Conservation (phyloP, 2,113 vertebrate genomes). For the Actenoides hombroni region DNA sequence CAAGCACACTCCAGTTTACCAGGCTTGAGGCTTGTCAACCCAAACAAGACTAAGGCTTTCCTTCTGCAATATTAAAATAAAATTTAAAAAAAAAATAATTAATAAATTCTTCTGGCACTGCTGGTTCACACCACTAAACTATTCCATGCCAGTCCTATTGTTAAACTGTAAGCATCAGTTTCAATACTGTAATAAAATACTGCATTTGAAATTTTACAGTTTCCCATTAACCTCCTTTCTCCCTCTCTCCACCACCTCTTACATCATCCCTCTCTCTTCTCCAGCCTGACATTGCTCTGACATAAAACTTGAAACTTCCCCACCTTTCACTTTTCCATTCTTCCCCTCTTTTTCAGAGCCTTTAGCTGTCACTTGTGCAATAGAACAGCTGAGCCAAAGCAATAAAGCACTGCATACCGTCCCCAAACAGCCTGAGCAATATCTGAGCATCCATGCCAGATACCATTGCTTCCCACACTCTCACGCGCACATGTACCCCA, state of each 20-base stretch:
- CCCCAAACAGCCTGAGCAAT: neutral
- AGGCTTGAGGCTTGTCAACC: slow-evolving; percentile 41
- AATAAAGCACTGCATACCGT: neutral
- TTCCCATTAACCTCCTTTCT: slow-evolving; percentile 63
- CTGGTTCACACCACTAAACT: slow-evolving; percentile 30
- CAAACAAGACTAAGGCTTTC: slow-evolving; percentile 44
- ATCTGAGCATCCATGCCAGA: slow-evolving; percentile 15
- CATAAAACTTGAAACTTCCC: slow-evolving; percentile 55
- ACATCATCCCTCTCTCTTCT: slow-evolving; percentile 55
- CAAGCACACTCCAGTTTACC: neutral
- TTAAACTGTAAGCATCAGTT: slow-evolving; percentile 62
- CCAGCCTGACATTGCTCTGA: slow-evolving; percentile 46
- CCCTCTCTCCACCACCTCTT: slow-evolving; percentile 45
- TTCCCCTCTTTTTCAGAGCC: slow-evolving; percentile 16
- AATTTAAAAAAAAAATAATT: neutral
- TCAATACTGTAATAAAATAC: slow-evolving; percentile 70
- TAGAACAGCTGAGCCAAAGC: slow-evolving; percentile 43
- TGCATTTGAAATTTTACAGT: slow-evolving; percentile 69
- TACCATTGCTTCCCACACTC: neutral
- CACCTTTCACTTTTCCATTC: slow-evolving; percentile 60
- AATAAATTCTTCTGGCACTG: slow-evolving; percentile 60
- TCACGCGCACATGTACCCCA: neutral
- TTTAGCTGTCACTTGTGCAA: slow-evolving; percentile 56
- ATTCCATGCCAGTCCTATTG: slow-evolving; percentile 60
- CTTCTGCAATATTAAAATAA: slow-evolving; percentile 36